A percentile compares a stretch with the other conserved stretches of the same genome.
Evolutionary conservation across 2,888 invertebrate genomes (phyloP).

Genomic region (Dolichopus griseipennis): DNA sequence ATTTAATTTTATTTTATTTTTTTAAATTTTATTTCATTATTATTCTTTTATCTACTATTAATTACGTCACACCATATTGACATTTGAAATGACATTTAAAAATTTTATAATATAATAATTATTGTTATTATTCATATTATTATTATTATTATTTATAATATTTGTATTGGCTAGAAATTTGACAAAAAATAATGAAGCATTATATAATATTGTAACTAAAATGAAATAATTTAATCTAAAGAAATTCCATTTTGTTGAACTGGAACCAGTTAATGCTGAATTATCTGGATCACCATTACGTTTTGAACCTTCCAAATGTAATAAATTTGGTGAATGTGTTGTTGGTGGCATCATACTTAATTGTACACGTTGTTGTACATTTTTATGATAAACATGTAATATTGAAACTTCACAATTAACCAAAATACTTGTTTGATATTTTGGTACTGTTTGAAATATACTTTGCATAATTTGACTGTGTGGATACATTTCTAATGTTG

Average conservation of each 20-base stretch:
- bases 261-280: slow-evolving; percentile 38
- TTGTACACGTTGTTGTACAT: slow-evolving; percentile 39
- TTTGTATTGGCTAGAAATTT: background rate
- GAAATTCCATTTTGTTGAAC: slow-evolving; percentile 6
- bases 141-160: background rate
- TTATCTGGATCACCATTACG: slow-evolving; percentile 43
- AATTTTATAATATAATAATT: background rate
- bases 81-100: background rate
- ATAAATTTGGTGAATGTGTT: slow-evolving; percentile 40
- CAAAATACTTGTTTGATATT: slow-evolving; percentile 39
- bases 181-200: background rate
- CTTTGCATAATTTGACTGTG: slow-evolving; percentile 42
- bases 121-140: no score
- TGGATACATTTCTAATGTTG: slow-evolving; percentile 41
- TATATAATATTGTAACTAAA: slow-evolving; percentile 1
- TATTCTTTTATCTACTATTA: background rate
- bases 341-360: slow-evolving; percentile 38
- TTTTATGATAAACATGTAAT: slow-evolving; percentile 43
- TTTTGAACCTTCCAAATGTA: slow-evolving; percentile 42
- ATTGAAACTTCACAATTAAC: slow-evolving; percentile 42
- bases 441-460: slow-evolving; percentile 40
- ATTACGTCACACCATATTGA: slow-evolving; percentile 11
- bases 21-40: background rate
- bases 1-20: background rate
- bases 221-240: slow-evolving; percentile 6